Evolutionary conservation across 2,797 vertebrate species (phyloP).

Genomic region (Betta splendens): DNA sequence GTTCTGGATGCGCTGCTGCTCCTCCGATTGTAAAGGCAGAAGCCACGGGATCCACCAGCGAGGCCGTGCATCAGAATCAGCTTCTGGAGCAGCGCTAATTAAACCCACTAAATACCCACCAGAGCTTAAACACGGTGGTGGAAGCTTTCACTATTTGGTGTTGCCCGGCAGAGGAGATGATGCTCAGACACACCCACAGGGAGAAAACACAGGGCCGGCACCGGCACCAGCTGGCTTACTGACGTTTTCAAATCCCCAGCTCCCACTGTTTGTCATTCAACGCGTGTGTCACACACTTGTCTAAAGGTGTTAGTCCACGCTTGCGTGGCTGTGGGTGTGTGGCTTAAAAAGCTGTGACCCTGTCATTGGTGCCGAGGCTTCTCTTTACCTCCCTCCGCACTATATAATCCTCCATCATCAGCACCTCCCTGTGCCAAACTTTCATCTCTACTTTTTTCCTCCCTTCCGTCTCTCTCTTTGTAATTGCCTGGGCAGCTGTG

Average conservation of each 20-base stretch:
- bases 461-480: constrained; percentile 29
- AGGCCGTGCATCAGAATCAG: not conserved
- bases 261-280: constrained; percentile 33
- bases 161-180: constrained; percentile 4
- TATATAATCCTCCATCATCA: constrained; percentile 67
- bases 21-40: too few species aligned
- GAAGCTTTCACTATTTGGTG: constrained; percentile 3
- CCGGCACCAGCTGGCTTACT: constrained; percentile 43
- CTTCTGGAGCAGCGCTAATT: not conserved
- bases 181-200: constrained; percentile 15
- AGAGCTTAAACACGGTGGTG: not conserved
- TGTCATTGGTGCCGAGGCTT: constrained; percentile 44
- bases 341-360: constrained; percentile 57
- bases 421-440: constrained; percentile 51
- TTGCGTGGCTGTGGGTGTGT: constrained; percentile 14
- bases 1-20: constrained; percentile 23
- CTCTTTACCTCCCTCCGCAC: constrained; percentile 41
- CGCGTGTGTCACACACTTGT: constrained; percentile 32
- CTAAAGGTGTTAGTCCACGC: constrained; percentile 13
- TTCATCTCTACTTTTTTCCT: constrained; percentile 64
- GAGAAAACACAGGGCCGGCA: constrained; percentile 17
- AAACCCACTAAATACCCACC: not conserved
- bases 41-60: constrained; percentile 37
- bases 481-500: constrained; percentile 59
- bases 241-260: constrained; percentile 40